These are phyloP conservation scores for Xenopus tropicalis DNA, from an alignment of 2,113 vertebrate species.

Conservation along the genomic window DNA sequence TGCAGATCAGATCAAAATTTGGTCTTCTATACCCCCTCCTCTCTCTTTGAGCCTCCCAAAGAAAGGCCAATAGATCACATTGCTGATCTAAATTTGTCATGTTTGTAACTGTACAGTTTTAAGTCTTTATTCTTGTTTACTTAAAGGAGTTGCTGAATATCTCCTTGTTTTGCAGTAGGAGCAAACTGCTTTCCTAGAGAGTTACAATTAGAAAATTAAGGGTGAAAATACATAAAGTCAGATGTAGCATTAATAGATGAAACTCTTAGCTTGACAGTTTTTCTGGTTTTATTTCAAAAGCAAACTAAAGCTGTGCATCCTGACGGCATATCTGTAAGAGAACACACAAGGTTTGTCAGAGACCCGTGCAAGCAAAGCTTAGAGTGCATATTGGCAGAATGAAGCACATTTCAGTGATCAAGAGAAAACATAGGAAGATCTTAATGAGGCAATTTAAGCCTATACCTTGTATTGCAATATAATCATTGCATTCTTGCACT, in stretches of 20 bases:
- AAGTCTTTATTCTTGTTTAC: conserved; percentile 55
- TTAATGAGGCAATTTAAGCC: conserved; percentile 6
- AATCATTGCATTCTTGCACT: too few species aligned
- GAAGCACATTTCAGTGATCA: background rate
- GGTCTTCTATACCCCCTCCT: conserved; percentile 47
- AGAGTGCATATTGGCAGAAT: background rate
- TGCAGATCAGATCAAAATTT: conserved; percentile 55
- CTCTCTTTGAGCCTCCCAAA: conserved; percentile 41
- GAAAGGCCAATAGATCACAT: conserved; percentile 58
- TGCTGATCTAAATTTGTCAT: conserved; percentile 55
- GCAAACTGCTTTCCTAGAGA: background rate
- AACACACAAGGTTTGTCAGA: conserved; percentile 4
- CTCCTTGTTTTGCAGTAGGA: conserved; percentile 19
- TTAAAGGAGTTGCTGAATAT: background rate
- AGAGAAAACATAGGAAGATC: background rate
- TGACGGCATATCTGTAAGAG: background rate
- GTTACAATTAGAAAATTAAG: background rate
- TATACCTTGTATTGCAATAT: too few species aligned
- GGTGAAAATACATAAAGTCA: conserved; percentile 33
- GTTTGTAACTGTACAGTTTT: conserved; percentile 67
- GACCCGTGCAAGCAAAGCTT: background rate
- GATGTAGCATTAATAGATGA: conserved; percentile 41
- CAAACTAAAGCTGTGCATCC: background rate
- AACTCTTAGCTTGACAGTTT: conserved; percentile 10
- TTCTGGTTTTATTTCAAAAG: conserved; percentile 25